Base-by-base conservation (phyloP, 2,113 vertebrate genomes). In the Brachyhypopomus occidentalis region DNA sequence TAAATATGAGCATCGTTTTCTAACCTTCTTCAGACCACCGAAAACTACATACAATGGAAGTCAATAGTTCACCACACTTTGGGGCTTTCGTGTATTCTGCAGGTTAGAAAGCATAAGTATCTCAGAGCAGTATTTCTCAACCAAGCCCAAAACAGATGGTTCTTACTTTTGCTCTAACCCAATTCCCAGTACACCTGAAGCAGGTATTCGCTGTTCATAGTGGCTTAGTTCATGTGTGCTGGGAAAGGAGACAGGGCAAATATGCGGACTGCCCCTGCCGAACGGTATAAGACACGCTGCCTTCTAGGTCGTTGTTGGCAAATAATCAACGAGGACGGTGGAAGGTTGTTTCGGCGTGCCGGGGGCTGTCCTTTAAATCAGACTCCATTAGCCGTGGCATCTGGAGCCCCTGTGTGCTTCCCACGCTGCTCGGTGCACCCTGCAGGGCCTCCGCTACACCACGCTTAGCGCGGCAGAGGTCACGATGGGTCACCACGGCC, bases 321-420 rank as follows among this genome's bases (percentile, higher is more conserved):
- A 52, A 62, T 80, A 63, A 34, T 73, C 14, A 22, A 38, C 25
- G 38, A 79, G 60, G 73, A 80, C 38, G 30, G 52, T 38, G 56
- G 23, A 72, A 75, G 34, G 59, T 36, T 25, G 60, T 76, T 62
- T 62, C 9, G 25, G 62, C 2, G 25, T 67, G 64, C 72, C 66
- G n/a, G 34, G 58, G 67, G 77, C 62, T 75, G 27, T 52, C 74
- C 73, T 80, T 85, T 74, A 80, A 85, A 83, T 85, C 84, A 85
- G 76, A 80, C 77, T 48, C 67, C 41, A 83, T 85, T 83, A 80
- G 75, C 74, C 74, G 20, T 34, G 77, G 80, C 76, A 83, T 83
- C 81, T 85, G 81, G 81, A 71, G 27, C 58, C 36, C 27, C 69
- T 69, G 76, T 60, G 73, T 80, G 77, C 76, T 73, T 69, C 77